Base-by-base conservation (phyloP, 2,797 vertebrate genomes). In the Thamnophis elegans region DNA sequence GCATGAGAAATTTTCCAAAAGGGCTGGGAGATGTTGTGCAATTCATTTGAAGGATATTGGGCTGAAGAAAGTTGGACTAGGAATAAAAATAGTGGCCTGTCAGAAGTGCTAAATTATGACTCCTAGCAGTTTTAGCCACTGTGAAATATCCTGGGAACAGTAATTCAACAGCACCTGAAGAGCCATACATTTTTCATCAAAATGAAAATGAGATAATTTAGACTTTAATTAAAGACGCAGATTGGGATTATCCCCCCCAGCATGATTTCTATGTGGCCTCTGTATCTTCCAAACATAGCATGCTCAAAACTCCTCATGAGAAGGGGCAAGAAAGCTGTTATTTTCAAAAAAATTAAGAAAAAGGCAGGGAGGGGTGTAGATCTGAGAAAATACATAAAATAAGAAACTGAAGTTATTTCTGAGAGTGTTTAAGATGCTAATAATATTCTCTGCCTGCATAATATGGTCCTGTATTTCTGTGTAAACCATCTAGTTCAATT, bases 211-310 rank as follows among this genome's bases (percentile, higher is more conserved):
- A 93, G 59, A 73, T 87, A 85, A 94, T 94, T 96, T 56, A 86
- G 92, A 95, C 91, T 92, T 36, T 94, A 91, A 91, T 92, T 91
- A 94, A 94, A 96, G 54, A 65, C 91, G 90, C 68, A 0, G 0
- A 42, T 3, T 53, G 53, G 28, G 51, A 86, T 86, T 51, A 51
- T 85, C 85, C 88, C 1, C 14, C 5, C 56, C 8, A 22, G 22
- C 73, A 65, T 94, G 95, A 32, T 87, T 94, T 16, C 94, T 94
- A 55, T 93, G 89, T 94, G 91, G 73, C 90, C 95, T 85, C 47
- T 62, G 12, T 6, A 73, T 20, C 25, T 16, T 14, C 20, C 22
- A 14, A 55, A 53, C 58, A 51, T 22, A 88, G 62, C 7, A 73
- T 25, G 13, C 32, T 89, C 26, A 59, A 78, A 60, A 78, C 14